Percentiles rank a stretch among this genome's conserved stretches.
Evolutionary conservation across 1,140 invertebrate genomes (phyloP).

Genomic region (Bicyclus anynana): DNA sequence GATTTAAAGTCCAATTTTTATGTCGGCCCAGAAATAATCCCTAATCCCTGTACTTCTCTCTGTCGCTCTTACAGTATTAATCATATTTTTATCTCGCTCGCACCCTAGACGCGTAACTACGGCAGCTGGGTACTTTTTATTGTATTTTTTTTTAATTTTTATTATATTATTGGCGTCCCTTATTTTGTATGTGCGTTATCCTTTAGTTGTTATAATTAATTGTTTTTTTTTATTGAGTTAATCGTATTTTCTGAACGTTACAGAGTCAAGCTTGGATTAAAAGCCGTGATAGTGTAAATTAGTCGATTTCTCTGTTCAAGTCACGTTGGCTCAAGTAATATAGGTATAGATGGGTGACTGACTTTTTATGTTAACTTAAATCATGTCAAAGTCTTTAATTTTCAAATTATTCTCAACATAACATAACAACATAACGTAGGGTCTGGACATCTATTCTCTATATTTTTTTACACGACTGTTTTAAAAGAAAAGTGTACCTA

Average conservation of each 20-base stretch:
- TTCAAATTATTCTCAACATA: no score
- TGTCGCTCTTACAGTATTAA: constrained; percentile 29
- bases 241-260: constrained; percentile 14
- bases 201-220: constrained; percentile 39
- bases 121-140: constrained; percentile 67
- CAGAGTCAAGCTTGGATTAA: constrained; percentile 27
- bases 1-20: constrained; percentile 60
- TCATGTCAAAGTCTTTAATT: no score
- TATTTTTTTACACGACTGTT: no score
- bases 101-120: constrained; percentile 51
- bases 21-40: constrained; percentile 65
- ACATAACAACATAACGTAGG: no score
- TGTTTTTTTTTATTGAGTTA: constrained; percentile 29
- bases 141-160: constrained; percentile 47
- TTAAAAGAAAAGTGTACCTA: no score
- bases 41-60: constrained; percentile 50
- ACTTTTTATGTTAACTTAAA: no score
- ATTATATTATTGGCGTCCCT: constrained; percentile 58
- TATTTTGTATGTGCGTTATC: constrained; percentile 46
- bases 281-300: no score
- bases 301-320: no score
- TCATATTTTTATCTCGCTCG: constrained; percentile 30
- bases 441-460: no score
- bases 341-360: no score
- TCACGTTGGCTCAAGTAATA: no score